Evolutionary conservation across 1,140 invertebrate genomes (phyloP).

Genomic region (Sycophaga agraensis): DNA sequence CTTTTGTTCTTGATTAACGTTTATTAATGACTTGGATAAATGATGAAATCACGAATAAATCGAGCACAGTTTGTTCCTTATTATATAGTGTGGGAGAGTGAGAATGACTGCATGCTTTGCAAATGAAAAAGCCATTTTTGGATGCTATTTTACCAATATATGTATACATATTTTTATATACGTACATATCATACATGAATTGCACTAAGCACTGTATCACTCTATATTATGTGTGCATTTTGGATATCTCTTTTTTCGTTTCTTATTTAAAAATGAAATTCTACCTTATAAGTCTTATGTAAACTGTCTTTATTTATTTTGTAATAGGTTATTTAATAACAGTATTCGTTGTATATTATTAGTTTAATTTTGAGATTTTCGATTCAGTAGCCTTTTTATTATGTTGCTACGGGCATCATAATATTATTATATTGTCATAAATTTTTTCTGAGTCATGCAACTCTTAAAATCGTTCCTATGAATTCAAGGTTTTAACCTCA

Average conservation of each 20-base stretch:
- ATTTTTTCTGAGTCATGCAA: too few relatives aligned
- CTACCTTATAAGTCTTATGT: neutral
- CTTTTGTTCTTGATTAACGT: neutral
- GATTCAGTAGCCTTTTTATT: too few relatives aligned
- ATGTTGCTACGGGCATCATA: too few relatives aligned
- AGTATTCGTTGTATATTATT: neutral
- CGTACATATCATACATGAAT: slow-evolving; percentile 55
- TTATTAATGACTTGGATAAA: too few relatives aligned
- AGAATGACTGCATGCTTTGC: slow-evolving; percentile 59
- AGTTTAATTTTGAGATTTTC: neutral
- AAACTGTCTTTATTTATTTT: neutral
- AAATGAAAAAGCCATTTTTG: slow-evolving; percentile 56
- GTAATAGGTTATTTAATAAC: neutral
- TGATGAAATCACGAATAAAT: slow-evolving; percentile 17
- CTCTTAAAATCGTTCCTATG: too few relatives aligned
- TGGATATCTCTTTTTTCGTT: slow-evolving; percentile 56
- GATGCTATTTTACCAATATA: slow-evolving; percentile 56
- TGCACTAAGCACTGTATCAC: slow-evolving; percentile 59
- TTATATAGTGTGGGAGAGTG: slow-evolving; percentile 57
- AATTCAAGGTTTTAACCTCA: too few relatives aligned
- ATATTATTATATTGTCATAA: too few relatives aligned
- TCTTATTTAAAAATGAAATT: slow-evolving; percentile 31
- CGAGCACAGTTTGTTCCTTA: slow-evolving; percentile 16
- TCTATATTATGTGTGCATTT: slow-evolving; percentile 57
- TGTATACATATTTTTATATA: slow-evolving; percentile 50